phyloP scores from a whole-genome alignment of 2,797 vertebrate genomes.

The Semotilus atromaculatus region DNA sequence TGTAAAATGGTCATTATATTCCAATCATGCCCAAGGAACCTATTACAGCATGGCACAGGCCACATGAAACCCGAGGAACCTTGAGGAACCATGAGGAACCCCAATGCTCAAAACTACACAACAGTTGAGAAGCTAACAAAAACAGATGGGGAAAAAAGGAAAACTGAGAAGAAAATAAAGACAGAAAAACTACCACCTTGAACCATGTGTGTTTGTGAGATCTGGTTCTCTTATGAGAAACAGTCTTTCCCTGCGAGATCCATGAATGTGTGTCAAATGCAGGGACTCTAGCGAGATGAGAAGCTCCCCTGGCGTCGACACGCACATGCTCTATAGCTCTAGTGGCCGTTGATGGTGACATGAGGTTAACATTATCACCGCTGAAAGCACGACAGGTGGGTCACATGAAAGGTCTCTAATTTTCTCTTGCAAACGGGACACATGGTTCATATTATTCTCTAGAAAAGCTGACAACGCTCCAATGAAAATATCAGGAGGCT shows the following conservation, averaged over 20 bases:
- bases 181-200: neutral
- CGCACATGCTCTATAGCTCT: conserved; percentile 50
- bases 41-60: conserved; percentile 74
- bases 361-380: conserved; percentile 80
- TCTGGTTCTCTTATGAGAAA: conserved; percentile 47
- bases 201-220: conserved; percentile 29
- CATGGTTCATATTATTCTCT: conserved; percentile 88
- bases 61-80: conserved; percentile 69
- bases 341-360: conserved; percentile 78
- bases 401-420: conserved; percentile 84
- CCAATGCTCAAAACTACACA: conserved; percentile 42
- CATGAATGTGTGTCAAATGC: conserved; percentile 44
- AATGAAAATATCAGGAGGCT: conserved; percentile 67
- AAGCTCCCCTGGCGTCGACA: conserved; percentile 8
- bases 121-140: conserved; percentile 24
- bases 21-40: conserved; percentile 77
- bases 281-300: conserved; percentile 14
- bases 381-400: conserved; percentile 89
- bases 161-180: neutral
- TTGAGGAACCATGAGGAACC: conserved; percentile 55
- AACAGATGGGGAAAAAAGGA: neutral
- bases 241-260: conserved; percentile 7
- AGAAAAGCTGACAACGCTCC: conserved; percentile 86
- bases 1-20: conserved; percentile 73
- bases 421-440: conserved; percentile 83